Percentiles rank a stretch among this genome's conserved stretches.
These are phyloP conservation scores for Mamestra configurata DNA, from an alignment of 1,140 invertebrate species.

Conservation along the genomic window DNA sequence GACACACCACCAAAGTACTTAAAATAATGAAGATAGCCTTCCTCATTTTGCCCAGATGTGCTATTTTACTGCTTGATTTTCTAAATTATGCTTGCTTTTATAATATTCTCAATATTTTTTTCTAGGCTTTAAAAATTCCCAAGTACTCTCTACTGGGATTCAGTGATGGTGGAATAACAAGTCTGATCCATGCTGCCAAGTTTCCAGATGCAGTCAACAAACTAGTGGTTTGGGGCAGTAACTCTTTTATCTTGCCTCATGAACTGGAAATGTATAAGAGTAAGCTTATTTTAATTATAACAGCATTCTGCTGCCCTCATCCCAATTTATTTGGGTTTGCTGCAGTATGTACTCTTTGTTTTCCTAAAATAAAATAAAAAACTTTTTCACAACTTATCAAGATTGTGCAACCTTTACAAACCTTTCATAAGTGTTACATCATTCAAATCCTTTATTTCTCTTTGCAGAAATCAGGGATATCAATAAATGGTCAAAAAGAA, in stretches of 20 bases:
- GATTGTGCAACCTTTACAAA: too few relatives aligned
- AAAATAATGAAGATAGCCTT: too few relatives aligned
- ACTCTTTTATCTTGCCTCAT: conserved; percentile 91
- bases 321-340: background rate
- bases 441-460: background rate
- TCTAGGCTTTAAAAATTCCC: conserved; percentile 89
- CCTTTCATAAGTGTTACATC: too few relatives aligned
- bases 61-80: too few relatives aligned
- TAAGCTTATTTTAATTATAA: conserved; percentile 64
- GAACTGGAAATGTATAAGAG: conserved; percentile 91
- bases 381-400: too few relatives aligned
- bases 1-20: too few relatives aligned
- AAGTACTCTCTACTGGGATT: conserved; percentile 95
- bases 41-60: too few relatives aligned
- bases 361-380: too few relatives aligned
- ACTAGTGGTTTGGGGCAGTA: conserved; percentile 93
- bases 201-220: conserved; percentile 91
- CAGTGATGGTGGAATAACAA: conserved; percentile 96
- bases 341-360: too few relatives aligned
- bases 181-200: conserved; percentile 92
- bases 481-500: conserved; percentile 93
- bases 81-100: too few relatives aligned
- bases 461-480: conserved; percentile 90
- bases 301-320: background rate
- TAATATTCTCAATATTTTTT: background rate